phyloP scores from a whole-genome alignment of 1,140 invertebrate species.

The Mercenaria mercenaria region DNA sequence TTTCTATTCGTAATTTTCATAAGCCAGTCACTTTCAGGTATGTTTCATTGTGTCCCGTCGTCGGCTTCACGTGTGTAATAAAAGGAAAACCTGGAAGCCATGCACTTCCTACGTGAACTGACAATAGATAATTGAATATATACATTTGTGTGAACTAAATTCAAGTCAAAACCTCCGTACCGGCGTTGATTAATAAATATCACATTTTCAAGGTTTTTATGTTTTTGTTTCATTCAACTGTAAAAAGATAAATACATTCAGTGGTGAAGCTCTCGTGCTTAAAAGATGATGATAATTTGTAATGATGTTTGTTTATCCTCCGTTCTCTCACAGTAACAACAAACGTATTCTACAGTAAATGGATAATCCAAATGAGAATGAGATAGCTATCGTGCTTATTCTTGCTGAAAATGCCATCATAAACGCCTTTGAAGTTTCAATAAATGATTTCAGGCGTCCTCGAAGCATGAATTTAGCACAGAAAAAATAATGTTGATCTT shows the following conservation, averaged over 20 bases:
- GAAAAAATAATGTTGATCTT: not conserved
- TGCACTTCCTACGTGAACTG: too few species aligned
- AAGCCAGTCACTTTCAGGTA: too few species aligned
- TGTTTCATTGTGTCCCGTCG: too few species aligned
- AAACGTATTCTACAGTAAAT: not conserved
- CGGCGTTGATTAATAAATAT: not conserved
- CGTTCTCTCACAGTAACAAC: not conserved
- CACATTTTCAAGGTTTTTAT: not conserved
- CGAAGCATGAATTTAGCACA: not conserved
- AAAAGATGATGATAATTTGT: not conserved
- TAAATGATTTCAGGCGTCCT: not conserved
- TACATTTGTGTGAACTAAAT: not conserved
- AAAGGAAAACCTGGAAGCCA: not conserved
- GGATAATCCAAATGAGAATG: not conserved
- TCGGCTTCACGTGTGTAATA: too few species aligned
- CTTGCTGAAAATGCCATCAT: not conserved
- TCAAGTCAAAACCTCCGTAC: not conserved
- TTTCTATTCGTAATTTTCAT: too few species aligned
- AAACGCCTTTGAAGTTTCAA: not conserved
- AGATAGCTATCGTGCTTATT: not conserved
- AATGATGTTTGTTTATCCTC: not conserved
- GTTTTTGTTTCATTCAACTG: slow-evolving; percentile 8
- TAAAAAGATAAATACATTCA: not conserved
- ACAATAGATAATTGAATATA: too few species aligned
- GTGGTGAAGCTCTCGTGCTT: not conserved